Evolutionary conservation across 2,113 vertebrate species (phyloP), one percentile per base, ranked within the genome.

Genomic region (Prunella himalayana): DNA sequence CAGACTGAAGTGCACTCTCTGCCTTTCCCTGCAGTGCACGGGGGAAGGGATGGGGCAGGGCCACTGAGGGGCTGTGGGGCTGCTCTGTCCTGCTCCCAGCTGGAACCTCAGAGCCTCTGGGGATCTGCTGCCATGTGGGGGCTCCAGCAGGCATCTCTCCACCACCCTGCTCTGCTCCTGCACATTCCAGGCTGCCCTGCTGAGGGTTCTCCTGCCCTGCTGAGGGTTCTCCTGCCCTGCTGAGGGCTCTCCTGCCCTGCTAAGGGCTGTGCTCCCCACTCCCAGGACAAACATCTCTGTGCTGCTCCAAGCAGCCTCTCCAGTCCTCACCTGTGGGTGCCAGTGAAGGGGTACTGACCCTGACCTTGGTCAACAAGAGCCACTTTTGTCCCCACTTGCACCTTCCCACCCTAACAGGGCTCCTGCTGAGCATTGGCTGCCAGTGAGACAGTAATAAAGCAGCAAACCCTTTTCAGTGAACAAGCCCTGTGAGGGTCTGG

Each of bases 371-470:
- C 4, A 4, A 51, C 22, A 19, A 24, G 14, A 37, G 35, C 22
- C 15, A 11, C 66, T 91, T 60, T 65, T 69, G 21, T 51, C 63
- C 33, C 23, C 30, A 24, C 4, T 13, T 19, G 23, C 66, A 45
- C 30, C 49, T 69, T 80, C 66, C 50, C 54, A 61, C 0, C 0
- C 66, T 65, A 35, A 44, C 20, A 31, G 27, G 1, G 1, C 28
- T 77, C 27, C 35, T 44, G 49, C 57, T 54, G 47, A 59, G 33
- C 33, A 31, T 3, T 0, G 0, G 4, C 22, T 41, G 50, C 51
- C 71, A 68, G 39, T 42, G 61, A 91, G 61, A 50, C 51, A 50
- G 23, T 23, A 39, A 42, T 3, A 25, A 33, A 66, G 42, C 22
- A 51, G 47, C 73, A 51, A 35, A 20, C 3, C n/a, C 13, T 13